phyloP scores from a whole-genome alignment of 1,140 invertebrate genomes.

The Adelges cooleyi region DNA sequence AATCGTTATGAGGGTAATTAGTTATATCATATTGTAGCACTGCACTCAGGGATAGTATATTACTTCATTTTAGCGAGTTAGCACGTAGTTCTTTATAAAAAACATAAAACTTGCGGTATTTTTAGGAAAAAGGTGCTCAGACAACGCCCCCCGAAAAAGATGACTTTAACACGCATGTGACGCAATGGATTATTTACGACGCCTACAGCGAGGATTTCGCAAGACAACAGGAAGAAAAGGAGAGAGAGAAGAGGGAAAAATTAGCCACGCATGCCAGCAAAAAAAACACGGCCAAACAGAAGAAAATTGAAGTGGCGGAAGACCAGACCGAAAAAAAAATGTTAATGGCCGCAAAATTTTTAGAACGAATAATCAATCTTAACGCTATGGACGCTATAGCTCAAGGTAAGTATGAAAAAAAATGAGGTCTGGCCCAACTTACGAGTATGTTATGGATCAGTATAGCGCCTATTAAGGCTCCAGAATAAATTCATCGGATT shows the following conservation, averaged over 20 bases:
- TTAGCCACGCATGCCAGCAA: constrained; percentile 35
- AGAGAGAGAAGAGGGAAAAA: constrained; percentile 49
- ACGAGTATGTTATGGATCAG: too few relatives aligned
- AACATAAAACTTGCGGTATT: neutral
- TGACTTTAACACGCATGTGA: constrained; percentile 59
- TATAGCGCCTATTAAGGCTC: too few relatives aligned
- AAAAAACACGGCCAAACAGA: constrained; percentile 40
- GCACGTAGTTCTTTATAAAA: too few relatives aligned
- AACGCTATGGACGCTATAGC: constrained; percentile 86
- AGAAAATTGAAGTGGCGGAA: constrained; percentile 39
- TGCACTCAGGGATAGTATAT: too few relatives aligned
- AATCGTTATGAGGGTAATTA: constrained; percentile 60
- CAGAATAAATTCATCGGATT: too few relatives aligned
- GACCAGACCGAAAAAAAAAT: constrained; percentile 30
- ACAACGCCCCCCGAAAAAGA: constrained; percentile 74
- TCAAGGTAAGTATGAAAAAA: too few relatives aligned
- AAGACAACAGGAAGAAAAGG: constrained; percentile 59
- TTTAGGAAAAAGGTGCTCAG: constrained; percentile 47
- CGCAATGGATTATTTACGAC: constrained; percentile 85
- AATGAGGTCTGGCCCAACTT: too few relatives aligned
- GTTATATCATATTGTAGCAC: too few relatives aligned
- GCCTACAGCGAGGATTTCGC: constrained; percentile 67
- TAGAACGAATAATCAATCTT: constrained; percentile 88
- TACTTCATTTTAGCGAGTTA: too few relatives aligned
- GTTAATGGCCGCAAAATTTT: constrained; percentile 54